Evolutionary conservation across 2,113 vertebrate genomes (phyloP).

Genomic region (Nesospiza acunhae): DNA sequence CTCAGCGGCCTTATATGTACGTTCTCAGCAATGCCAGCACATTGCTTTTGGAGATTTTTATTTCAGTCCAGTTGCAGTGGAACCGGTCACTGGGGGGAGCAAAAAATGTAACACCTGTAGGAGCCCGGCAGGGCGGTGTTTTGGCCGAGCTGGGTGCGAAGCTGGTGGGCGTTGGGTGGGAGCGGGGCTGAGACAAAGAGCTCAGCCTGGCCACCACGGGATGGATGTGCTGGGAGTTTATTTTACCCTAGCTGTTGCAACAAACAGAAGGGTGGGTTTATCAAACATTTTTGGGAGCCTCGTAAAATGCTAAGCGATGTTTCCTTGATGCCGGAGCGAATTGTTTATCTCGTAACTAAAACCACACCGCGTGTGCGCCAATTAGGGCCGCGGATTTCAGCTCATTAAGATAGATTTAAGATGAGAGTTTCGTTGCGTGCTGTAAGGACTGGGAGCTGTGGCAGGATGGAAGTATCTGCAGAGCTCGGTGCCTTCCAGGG

Average conservation of each 20-base stretch:
- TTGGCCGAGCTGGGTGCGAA: slow-evolving; percentile 39
- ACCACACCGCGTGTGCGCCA: background rate
- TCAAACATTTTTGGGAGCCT: slow-evolving; percentile 61
- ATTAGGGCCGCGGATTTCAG: background rate
- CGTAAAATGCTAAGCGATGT: slow-evolving; percentile 53
- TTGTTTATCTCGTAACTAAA: slow-evolving; percentile 70
- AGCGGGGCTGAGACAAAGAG: slow-evolving; percentile 48
- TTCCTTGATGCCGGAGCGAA: slow-evolving; percentile 64
- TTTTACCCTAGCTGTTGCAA: slow-evolving; percentile 60
- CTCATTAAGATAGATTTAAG: slow-evolving; percentile 50
- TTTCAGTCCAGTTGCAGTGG: slow-evolving; percentile 62
- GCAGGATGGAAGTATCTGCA: background rate
- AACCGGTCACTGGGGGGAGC: slow-evolving; percentile 52
- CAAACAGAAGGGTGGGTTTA: slow-evolving; percentile 55
- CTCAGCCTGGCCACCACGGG: slow-evolving; percentile 31
- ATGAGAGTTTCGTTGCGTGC: background rate
- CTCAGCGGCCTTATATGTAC: slow-evolving; percentile 76
- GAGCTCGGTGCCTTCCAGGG: background rate
- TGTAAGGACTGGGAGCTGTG: background rate
- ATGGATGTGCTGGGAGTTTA: slow-evolving; percentile 56
- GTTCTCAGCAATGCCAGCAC: slow-evolving; percentile 74
- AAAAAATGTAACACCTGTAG: slow-evolving; percentile 78
- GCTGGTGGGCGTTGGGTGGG: slow-evolving; percentile 29
- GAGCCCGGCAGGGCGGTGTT: slow-evolving; percentile 6
- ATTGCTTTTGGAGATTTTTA: slow-evolving; percentile 71